Evolutionary conservation across 2,113 vertebrate species (phyloP).

Genomic region (Oreocharis arfaki): DNA sequence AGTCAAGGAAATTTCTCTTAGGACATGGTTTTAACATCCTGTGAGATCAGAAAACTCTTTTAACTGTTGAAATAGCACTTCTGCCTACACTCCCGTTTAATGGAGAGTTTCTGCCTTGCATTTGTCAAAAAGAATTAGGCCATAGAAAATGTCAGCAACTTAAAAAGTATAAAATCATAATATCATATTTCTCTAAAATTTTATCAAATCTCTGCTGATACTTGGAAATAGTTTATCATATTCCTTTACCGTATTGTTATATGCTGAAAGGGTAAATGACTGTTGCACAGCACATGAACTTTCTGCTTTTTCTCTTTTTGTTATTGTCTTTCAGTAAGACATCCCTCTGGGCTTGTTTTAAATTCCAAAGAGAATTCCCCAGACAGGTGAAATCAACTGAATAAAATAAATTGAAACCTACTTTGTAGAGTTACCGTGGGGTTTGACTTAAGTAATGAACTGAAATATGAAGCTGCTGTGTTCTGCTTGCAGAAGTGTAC

Average conservation of each 20-base stretch:
- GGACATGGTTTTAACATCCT: background rate
- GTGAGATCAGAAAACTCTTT: background rate
- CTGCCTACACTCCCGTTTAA: background rate
- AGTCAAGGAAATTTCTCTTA: background rate
- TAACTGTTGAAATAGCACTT: background rate
- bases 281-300: background rate
- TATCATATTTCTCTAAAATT: background rate
- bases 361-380: constrained; percentile 5
- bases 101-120: background rate
- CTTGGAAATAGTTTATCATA: background rate
- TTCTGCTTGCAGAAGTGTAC: background rate
- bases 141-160: background rate
- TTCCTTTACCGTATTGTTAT: background rate
- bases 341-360: background rate
- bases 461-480: background rate
- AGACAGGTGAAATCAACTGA: constrained; percentile 42
- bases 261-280: background rate
- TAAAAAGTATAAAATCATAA: background rate
- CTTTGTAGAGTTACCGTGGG: background rate
- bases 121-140: background rate
- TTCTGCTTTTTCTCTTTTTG: background rate
- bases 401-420: constrained; percentile 48
- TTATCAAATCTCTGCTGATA: background rate
- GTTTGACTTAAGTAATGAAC: constrained; percentile 21
- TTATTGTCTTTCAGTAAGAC: background rate